Evolutionary conservation across 2,797 vertebrate species (phyloP).

Genomic region (Allobates femoralis): DNA sequence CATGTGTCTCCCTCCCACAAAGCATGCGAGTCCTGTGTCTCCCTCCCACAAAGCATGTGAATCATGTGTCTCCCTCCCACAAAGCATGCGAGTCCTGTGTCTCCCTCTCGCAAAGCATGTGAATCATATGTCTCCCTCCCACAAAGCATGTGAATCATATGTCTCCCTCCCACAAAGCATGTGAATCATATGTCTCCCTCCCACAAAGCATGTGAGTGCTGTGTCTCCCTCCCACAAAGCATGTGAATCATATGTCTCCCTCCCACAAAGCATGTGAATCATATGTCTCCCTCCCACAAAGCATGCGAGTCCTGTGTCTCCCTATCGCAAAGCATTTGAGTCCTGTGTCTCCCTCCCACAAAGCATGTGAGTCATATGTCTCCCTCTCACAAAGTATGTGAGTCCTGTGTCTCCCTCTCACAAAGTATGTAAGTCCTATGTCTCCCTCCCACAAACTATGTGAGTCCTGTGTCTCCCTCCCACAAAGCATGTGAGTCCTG

Average conservation of each 20-base stretch:
- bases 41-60: background rate
- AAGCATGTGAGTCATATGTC: no score
- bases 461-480: background rate
- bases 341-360: background rate
- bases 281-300: no score
- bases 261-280: no score
- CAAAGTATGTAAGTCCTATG: no score
- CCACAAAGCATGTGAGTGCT: background rate
- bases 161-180: background rate
- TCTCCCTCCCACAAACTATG: background rate
- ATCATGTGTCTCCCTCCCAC: background rate
- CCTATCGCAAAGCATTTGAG: background rate
- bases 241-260: no score
- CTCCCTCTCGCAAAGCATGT: no score
- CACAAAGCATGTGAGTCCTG: background rate
- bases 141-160: background rate
- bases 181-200: background rate
- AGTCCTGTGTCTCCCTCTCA: background rate
- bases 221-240: background rate
- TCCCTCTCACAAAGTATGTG: no score
- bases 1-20: no score
- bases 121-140: no score
- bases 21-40: no score
- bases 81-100: background rate
- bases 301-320: background rate